phyloP scores from a whole-genome alignment of 2,888 invertebrate genomes.

The Pediacus dermestoides region DNA sequence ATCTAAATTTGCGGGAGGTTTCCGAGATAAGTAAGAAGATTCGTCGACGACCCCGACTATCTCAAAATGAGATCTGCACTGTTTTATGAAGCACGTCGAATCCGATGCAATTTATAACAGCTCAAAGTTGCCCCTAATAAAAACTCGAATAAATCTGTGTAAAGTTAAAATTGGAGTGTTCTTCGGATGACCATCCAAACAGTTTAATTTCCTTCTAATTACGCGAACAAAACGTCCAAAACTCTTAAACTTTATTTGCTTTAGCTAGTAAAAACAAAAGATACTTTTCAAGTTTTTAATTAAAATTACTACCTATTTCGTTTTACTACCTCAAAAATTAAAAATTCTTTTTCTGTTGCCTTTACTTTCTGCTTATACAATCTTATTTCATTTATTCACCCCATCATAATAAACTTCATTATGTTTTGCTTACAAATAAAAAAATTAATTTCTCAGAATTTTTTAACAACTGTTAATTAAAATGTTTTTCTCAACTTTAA shows the following conservation, averaged over 20 bases:
- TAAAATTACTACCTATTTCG: constrained; percentile 50
- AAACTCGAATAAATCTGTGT: constrained; percentile 39
- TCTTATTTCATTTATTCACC: constrained; percentile 37
- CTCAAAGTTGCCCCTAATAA: constrained; percentile 32
- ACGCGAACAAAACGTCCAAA: constrained; percentile 46
- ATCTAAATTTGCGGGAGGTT: constrained; percentile 38
- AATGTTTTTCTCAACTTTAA: constrained; percentile 29
- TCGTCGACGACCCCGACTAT: constrained; percentile 27
- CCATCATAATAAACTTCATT: constrained; percentile 41
- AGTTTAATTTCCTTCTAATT: constrained; percentile 50
- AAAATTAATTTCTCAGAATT: constrained; percentile 32
- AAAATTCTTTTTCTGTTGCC: constrained; percentile 39
- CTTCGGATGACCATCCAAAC: constrained; percentile 40
- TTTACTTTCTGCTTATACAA: constrained; percentile 20
- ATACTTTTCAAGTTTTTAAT: constrained; percentile 51
- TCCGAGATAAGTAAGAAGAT: constrained; percentile 32
- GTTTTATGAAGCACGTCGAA: constrained; percentile 42
- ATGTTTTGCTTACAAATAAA: constrained; percentile 37
- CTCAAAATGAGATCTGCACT: constrained; percentile 35
- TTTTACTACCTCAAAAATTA: constrained; percentile 48
- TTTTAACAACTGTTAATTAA: constrained; percentile 29
- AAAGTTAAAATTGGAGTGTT: constrained; percentile 40
- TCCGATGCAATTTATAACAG: constrained; percentile 40
- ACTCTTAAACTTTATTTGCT: constrained; percentile 47
- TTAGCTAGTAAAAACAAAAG: constrained; percentile 48